Percentiles rank a stretch among this genome's conserved stretches.
Evolutionary conservation across 2,888 invertebrate genomes (phyloP).

Genomic region (Cryptocheilus praepositus): DNA sequence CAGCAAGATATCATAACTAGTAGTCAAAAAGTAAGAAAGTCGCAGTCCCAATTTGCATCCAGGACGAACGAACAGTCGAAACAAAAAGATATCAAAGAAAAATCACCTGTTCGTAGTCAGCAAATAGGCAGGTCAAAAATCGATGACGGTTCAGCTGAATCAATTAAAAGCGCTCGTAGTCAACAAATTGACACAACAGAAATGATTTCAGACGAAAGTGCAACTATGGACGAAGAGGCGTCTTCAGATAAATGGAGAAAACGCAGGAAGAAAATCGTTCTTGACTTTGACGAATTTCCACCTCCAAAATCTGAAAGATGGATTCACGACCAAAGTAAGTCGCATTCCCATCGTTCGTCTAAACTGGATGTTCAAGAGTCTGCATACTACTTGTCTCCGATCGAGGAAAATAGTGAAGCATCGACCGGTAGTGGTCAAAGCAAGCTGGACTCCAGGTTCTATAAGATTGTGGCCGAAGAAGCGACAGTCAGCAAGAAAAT

Average conservation of each 20-base stretch:
- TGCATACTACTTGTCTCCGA: slow-evolving; percentile 76
- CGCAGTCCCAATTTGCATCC: not conserved
- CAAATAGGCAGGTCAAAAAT: not conserved
- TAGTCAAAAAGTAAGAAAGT: not conserved
- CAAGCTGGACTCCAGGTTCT: slow-evolving; percentile 35
- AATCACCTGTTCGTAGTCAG: not conserved
- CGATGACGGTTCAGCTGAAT: not conserved
- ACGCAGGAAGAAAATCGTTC: slow-evolving; percentile 49
- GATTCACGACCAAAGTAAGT: slow-evolving; percentile 24
- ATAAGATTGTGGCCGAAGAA: slow-evolving; percentile 13
- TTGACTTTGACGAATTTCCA: slow-evolving; percentile 65
- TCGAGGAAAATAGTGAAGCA: slow-evolving; percentile 79
- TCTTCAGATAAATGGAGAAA: slow-evolving; percentile 17
- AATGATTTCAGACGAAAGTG: not conserved
- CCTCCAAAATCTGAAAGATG: slow-evolving; percentile 53
- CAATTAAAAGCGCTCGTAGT: not conserved
- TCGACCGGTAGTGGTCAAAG: slow-evolving; percentile 74
- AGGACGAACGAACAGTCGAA: not conserved
- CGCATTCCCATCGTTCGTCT: slow-evolving; percentile 22
- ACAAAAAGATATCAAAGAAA: not conserved
- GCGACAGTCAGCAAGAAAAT: slow-evolving; percentile 8
- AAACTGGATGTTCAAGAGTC: slow-evolving; percentile 32
- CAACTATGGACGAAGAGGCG: not conserved
- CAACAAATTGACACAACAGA: not conserved
- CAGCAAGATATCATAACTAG: slow-evolving; percentile 8